phyloP scores from a whole-genome alignment of 2,113 vertebrate genomes.

The Amblyornis subalaris region DNA sequence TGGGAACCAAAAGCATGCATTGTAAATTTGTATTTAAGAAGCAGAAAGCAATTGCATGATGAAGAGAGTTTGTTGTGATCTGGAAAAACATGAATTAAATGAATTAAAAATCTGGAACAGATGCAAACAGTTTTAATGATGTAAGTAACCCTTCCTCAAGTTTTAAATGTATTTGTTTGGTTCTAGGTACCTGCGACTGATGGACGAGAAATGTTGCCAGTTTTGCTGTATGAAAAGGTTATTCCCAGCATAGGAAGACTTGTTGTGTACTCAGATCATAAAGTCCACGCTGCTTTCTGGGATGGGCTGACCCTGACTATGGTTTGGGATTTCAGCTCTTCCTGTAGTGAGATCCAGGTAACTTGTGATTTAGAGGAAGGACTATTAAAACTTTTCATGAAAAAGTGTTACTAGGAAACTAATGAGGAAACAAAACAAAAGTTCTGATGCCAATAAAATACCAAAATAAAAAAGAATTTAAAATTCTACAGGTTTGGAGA shows the following conservation, averaged over 20 bases:
- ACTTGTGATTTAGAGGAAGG: background rate
- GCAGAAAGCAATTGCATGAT: background rate
- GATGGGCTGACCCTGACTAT: slow-evolving; percentile 66
- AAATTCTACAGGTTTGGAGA: background rate
- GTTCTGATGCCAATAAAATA: background rate
- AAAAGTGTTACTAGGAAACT: background rate
- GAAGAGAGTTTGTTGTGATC: background rate
- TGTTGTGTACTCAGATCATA: slow-evolving; percentile 70
- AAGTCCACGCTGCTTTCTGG: slow-evolving; percentile 64
- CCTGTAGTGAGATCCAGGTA: slow-evolving; percentile 52
- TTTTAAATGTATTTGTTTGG: background rate
- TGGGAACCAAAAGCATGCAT: background rate
- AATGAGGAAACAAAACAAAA: background rate
- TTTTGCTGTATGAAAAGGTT: slow-evolving; percentile 59
- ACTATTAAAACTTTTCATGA: background rate
- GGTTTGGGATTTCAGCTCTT: slow-evolving; percentile 68
- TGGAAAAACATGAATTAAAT: background rate
- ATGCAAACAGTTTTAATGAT: background rate
- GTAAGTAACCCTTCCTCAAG: background rate
- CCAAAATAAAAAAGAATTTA: background rate
- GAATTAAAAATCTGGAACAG: background rate
- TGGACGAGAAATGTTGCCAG: slow-evolving; percentile 46
- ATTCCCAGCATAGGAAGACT: slow-evolving; percentile 63
- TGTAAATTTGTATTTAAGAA: background rate
- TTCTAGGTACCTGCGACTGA: slow-evolving; percentile 55